Evolutionary conservation across 2,888 invertebrate genomes (phyloP).

Genomic region (Chouioia cunea): DNA sequence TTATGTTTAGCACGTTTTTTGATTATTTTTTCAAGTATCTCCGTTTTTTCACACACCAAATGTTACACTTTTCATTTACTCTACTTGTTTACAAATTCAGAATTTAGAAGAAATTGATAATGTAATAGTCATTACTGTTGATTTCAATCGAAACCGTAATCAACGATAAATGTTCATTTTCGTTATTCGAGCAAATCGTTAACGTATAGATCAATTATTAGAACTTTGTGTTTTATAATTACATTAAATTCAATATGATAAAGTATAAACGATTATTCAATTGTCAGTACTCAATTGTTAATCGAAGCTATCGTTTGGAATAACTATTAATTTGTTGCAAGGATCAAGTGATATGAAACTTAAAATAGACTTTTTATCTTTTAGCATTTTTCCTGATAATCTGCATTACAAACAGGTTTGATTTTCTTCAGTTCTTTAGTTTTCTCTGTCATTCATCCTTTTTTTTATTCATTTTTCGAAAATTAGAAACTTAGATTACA

Average conservation of each 20-base stretch:
- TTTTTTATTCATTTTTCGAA: too few species aligned
- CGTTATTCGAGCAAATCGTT: neutral
- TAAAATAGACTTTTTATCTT: slow-evolving; percentile 39
- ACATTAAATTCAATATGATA: neutral
- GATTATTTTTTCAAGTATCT: too few species aligned
- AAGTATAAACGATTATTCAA: slow-evolving; percentile 9
- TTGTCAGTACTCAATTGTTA: neutral
- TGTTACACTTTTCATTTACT: too few species aligned
- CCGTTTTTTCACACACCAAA: too few species aligned
- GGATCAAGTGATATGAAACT: slow-evolving; percentile 4
- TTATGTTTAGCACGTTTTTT: too few species aligned
- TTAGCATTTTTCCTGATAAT: slow-evolving; percentile 43
- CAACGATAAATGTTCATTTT: neutral
- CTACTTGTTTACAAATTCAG: too few species aligned
- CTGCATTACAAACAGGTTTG: slow-evolving; percentile 37
- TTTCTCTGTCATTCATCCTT: slow-evolving; percentile 5
- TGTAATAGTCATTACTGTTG: neutral
- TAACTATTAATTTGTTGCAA: too few species aligned
- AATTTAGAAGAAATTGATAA: too few species aligned
- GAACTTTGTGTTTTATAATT: neutral
- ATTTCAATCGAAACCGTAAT: slow-evolving; percentile 1
- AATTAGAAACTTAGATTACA: too few species aligned
- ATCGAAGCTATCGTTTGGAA: too few species aligned
- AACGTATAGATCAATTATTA: neutral
- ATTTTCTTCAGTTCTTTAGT: slow-evolving; percentile 37